These are phyloP conservation scores for Gastrophysa polygoni DNA, from an alignment of 2,888 invertebrate species.

Conservation along the genomic window DNA sequence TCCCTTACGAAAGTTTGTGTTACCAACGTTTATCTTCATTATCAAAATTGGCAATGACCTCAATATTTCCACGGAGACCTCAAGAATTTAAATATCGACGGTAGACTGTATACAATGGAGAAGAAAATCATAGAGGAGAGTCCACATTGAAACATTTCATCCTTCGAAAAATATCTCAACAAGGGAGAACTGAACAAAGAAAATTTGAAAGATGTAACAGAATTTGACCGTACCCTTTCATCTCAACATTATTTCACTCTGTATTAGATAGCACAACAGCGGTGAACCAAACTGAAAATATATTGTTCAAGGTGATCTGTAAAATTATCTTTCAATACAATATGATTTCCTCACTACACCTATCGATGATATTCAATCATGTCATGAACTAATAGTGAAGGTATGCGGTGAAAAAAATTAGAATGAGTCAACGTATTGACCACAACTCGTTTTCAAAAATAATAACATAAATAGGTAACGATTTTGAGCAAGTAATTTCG, in stretches of 20 bases:
- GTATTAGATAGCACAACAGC: no score
- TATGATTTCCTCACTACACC: no score
- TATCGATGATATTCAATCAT: not conserved
- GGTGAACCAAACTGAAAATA: no score
- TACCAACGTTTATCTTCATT: constrained; percentile 43
- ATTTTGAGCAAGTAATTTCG: constrained; percentile 20
- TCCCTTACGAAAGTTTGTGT: constrained; percentile 34
- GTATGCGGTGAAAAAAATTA: not conserved
- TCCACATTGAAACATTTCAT: no score
- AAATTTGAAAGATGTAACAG: no score
- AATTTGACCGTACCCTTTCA: no score
- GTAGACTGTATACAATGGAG: not conserved
- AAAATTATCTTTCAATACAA: no score
- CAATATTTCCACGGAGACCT: constrained; percentile 32
- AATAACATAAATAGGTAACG: constrained; percentile 24
- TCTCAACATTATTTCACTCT: no score
- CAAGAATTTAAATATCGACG: constrained; percentile 32
- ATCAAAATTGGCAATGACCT: constrained; percentile 43
- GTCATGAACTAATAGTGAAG: not conserved
- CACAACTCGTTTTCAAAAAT: constrained; percentile 25
- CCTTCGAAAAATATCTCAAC: no score
- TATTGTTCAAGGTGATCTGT: no score
- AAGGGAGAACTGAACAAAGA: no score
- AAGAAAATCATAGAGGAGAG: not conserved
- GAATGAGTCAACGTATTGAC: constrained; percentile 6